Conservation (phyloP, 2,797 vertebrate species). For the Rallus crepitans region DNA sequence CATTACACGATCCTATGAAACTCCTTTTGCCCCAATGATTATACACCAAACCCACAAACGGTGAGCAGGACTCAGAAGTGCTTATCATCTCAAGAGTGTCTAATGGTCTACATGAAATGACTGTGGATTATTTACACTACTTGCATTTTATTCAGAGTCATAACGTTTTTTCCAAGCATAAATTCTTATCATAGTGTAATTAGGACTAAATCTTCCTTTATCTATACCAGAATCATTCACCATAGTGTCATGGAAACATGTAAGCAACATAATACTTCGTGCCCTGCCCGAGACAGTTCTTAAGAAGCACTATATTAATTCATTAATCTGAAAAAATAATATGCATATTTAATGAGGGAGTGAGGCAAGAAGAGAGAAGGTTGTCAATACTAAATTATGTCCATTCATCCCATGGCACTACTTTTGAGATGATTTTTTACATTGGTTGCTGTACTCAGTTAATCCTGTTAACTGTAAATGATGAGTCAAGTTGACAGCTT, state of each 20-base stretch:
- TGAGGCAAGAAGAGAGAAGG: background rate
- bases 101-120: background rate
- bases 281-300: background rate
- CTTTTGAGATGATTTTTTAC: slow-evolving; percentile 1
- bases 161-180: background rate
- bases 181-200: background rate
- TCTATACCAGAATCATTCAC: background rate
- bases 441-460: slow-evolving; percentile 1
- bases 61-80: background rate
- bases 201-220: background rate
- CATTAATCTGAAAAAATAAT: background rate
- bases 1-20: no score
- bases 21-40: background rate
- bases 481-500: slow-evolving; percentile 65
- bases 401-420: background rate
- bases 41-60: background rate
- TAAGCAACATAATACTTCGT: background rate
- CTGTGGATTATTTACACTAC: background rate
- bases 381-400: background rate
- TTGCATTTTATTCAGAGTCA: background rate
- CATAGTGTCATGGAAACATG: background rate
- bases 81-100: background rate
- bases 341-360: background rate
- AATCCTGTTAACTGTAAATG: slow-evolving; percentile 46
- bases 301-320: background rate